Evolutionary conservation across 2,797 vertebrate species (phyloP).

Genomic region (Eulemur rubriventer): DNA sequence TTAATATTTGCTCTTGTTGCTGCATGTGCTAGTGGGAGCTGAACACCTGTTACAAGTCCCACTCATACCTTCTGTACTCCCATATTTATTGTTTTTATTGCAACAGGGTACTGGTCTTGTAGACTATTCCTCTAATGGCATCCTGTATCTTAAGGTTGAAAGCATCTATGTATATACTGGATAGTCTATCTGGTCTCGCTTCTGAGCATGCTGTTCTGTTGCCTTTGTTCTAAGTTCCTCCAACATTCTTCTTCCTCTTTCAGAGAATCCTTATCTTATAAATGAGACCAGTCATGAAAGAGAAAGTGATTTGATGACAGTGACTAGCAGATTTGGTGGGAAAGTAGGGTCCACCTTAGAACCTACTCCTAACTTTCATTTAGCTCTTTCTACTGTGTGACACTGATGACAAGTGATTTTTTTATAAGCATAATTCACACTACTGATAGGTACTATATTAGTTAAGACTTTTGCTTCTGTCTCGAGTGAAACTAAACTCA

Average conservation of each 20-base stretch:
- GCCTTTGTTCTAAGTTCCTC: neutral
- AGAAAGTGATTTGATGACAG: neutral
- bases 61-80: neutral
- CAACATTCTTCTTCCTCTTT: neutral
- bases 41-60: neutral
- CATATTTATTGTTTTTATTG: neutral
- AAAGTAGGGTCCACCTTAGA: neutral
- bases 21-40: neutral
- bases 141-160: neutral
- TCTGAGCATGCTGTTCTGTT: accelerated
- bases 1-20: neutral
- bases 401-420: neutral
- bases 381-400: neutral
- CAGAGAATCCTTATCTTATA: neutral
- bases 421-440: neutral
- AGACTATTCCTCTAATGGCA: neutral
- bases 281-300: neutral
- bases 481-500: neutral
- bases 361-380: neutral
- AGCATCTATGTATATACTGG: no score
- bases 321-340: neutral
- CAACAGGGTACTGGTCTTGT: neutral
- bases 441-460: neutral
- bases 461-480: neutral
- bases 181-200: neutral